phyloP scores from a whole-genome alignment of 2,113 vertebrate species.

The Xenopus tropicalis region UCB_Xtro_10.0 CM004443.2:205695001-205695500 shows the following conservation, averaged over 20 bases:
- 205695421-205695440: background rate
- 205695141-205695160: no score
- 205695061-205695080: background rate
- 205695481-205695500: background rate
- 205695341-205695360: constrained; percentile 49
- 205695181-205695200: no score
- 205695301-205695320: no score
- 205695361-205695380: constrained; percentile 34
- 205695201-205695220: background rate
- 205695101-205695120: no score
- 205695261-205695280: no score
- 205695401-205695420: no score
- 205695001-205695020: constrained; percentile 30
- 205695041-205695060: constrained; percentile 15
- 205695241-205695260: background rate
- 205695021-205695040: constrained; percentile 12
- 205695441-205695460: background rate
- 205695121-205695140: no score
- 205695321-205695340: background rate
- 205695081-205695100: no score
- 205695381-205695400: constrained; percentile 48
- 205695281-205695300: no score
- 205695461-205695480: background rate
- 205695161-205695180: no score
- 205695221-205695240: background rate